Conservation (phyloP, 2,797 vertebrate species). For the Myioborus melanocephalus region DNA sequence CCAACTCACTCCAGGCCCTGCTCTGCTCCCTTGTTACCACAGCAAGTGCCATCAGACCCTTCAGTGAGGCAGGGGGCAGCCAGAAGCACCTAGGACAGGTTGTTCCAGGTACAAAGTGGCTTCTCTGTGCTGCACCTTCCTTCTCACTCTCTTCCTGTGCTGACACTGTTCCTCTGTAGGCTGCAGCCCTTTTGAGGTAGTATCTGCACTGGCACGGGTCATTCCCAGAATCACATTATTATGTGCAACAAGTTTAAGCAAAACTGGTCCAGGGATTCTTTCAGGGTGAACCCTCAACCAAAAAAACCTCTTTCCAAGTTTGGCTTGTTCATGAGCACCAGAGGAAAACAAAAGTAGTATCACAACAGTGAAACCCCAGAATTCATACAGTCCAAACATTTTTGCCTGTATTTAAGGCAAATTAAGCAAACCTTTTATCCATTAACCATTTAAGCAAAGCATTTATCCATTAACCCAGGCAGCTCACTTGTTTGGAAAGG, state of each 20-base stretch:
- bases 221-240: background rate
- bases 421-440: background rate
- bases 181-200: background rate
- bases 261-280: background rate
- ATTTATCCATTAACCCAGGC: background rate
- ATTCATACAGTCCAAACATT: background rate
- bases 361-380: background rate
- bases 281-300: background rate
- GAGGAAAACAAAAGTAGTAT: background rate
- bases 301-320: background rate
- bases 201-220: background rate
- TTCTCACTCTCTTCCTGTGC: background rate
- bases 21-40: background rate
- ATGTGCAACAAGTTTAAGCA: background rate
- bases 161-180: background rate
- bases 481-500: background rate
- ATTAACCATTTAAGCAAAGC: background rate
- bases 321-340: background rate
- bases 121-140: background rate
- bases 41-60: background rate
- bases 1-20: background rate
- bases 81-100: accelerated
- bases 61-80: background rate
- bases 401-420: background rate
- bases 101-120: background rate